Base-by-base conservation (phyloP, 2,113 vertebrate species). In the Lasiurus borealis region DNA sequence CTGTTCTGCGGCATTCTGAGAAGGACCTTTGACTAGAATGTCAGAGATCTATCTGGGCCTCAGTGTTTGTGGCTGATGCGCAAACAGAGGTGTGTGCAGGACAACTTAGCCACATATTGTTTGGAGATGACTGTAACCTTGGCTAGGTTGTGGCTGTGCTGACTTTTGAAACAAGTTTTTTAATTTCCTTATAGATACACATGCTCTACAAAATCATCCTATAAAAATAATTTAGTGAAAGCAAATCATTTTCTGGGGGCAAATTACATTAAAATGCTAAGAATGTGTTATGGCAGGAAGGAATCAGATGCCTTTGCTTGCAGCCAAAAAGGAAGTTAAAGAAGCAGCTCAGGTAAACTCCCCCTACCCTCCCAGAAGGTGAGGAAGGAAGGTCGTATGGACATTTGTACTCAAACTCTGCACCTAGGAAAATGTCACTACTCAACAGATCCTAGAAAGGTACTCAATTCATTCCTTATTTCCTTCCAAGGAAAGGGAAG, bases 121-220 rank as follows among this genome's bases (percentile, higher is more conserved):
- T 66, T 76, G 54, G 66, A 57, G 80, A 7, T 83, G 72, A 27
- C 1, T 57, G 40, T 68, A 76, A 50, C 44, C 15, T 0, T 75
- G 23, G 16, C 52, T 50, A 5, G 31, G 46, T 78, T 72, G 48
- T 19, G 18, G 48, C 66, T 93, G 7, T 76, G 31, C 64, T 84
- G 76, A 73, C 48, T 52, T 90, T 95, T 85, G 72, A 88, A 96
- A 85, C 75, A 40, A n/a, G 23, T 64, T 90, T 82, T 91, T 29
- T 14, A 46, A 72, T 44, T 59, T 96, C 40, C 48, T 95, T 93
- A 59, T 85, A 25, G n/a, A 72, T 77, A 62, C 25, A 27, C 6
- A 11, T 85, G 16, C 95, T 86, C 80, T 82, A 52, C 23, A 83
- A 91, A 86, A 62, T 76, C 69, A 46, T 14, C 57, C 59, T 0